Conservation (phyloP, 2,113 vertebrate genomes). For the Trichomycterus rosablanca region DNA sequence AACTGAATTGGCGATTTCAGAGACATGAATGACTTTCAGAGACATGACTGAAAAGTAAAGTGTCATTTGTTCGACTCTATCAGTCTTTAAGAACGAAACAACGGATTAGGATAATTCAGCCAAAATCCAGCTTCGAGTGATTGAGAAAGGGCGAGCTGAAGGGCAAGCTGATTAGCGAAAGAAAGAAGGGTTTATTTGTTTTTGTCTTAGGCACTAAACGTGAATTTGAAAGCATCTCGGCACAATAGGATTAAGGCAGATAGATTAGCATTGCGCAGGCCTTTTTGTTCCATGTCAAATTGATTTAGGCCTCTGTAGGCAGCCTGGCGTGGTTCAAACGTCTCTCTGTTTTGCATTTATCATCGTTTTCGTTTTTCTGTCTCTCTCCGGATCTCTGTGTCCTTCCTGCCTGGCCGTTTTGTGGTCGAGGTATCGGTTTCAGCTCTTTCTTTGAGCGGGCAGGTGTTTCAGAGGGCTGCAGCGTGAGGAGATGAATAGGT, state of each 20-base stretch:
- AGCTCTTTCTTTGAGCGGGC: constrained; percentile 38
- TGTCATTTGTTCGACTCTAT: constrained; percentile 2
- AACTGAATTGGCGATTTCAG: constrained; percentile 42
- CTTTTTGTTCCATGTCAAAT: constrained; percentile 57
- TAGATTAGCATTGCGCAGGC: constrained; percentile 65
- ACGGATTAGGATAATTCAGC: constrained; percentile 18
- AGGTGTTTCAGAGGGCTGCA: constrained; percentile 18
- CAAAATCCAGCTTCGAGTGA: constrained; percentile 27
- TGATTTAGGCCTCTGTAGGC: constrained; percentile 62
- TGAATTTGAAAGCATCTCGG: constrained; percentile 62
- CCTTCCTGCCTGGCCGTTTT: constrained; percentile 50
- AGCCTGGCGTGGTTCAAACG: constrained; percentile 42
- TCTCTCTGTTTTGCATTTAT: constrained; percentile 50
- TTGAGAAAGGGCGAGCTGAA: constrained; percentile 49
- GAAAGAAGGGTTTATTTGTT: constrained; percentile 57
- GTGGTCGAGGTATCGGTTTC: constrained; percentile 54
- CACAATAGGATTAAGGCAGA: constrained; percentile 65
- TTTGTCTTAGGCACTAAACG: constrained; percentile 50
- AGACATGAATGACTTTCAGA: constrained; percentile 34
- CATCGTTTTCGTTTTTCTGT: background rate
- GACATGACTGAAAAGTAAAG: constrained; percentile 29
- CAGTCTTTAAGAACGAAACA: constrained; percentile 5
- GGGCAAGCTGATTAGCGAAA: constrained; percentile 59
- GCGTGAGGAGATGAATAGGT: constrained; percentile 20
- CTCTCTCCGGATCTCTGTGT: constrained; percentile 25